Percentiles rank a stretch among this genome's conserved stretches.
These are phyloP conservation scores for Drosophila varians DNA, from an alignment of 1,140 invertebrate species.

Conservation along the genomic window DNA sequence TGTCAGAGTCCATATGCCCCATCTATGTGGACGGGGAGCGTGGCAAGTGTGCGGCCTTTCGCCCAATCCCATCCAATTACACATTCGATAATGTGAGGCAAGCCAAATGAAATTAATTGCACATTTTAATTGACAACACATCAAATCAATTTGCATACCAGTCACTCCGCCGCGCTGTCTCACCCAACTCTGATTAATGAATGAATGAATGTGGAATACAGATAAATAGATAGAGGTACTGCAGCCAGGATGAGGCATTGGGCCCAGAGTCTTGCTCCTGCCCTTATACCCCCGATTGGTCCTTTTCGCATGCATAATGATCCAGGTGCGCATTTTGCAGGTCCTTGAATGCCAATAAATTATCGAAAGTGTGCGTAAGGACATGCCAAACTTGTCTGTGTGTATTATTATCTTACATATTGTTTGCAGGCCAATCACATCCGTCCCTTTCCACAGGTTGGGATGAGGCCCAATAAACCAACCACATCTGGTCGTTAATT, in stretches of 20 bases:
- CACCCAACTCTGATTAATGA: constrained; percentile 56
- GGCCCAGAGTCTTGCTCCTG: background rate
- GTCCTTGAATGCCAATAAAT: constrained; percentile 56
- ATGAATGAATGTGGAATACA: constrained; percentile 50
- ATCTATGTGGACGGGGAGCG: background rate
- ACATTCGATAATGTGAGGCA: constrained; percentile 64
- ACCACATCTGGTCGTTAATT: constrained; percentile 15
- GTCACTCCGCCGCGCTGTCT: constrained; percentile 12
- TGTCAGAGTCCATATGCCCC: constrained; percentile 25
- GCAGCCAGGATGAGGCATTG: constrained; percentile 21
- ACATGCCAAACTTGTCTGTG: constrained; percentile 35
- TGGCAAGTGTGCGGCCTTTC: background rate
- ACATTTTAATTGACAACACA: constrained; percentile 80
- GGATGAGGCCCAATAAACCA: constrained; percentile 18
- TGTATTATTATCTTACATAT: background rate
- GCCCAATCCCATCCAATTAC: constrained; percentile 42
- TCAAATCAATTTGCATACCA: constrained; percentile 76
- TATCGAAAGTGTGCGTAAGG: constrained; percentile 42
- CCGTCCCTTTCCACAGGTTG: constrained; percentile 8
- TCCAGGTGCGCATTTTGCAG: constrained; percentile 30
- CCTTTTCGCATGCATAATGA: constrained; percentile 59
- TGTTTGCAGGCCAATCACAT: constrained; percentile 14
- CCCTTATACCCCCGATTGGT: constrained; percentile 2
- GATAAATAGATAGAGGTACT: constrained; percentile 31
- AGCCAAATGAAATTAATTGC: constrained; percentile 79